Evolutionary conservation across 1,140 invertebrate genomes (phyloP), one percentile per base, ranked within the genome.

Genomic region (Pararge aegeria): DNA sequence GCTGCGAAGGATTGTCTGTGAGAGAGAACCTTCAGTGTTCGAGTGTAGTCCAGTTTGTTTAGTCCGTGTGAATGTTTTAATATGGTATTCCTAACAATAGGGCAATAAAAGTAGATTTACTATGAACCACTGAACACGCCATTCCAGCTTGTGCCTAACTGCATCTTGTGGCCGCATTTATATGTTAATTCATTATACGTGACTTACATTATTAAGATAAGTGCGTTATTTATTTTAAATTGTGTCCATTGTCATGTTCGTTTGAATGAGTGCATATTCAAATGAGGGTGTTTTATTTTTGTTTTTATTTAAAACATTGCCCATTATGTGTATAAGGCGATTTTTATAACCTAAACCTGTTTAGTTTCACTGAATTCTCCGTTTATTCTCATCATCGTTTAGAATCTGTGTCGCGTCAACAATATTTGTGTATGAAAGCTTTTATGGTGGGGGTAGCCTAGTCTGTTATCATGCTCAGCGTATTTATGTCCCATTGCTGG

Each of bases 51-150:
- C n/a, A n/a, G n/a, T n/a, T n/a, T n/a, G n/a, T n/a, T n/a, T n/a
- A n/a, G n/a, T 46, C 42, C 42, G 2, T 12, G 15, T 9, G 42
- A 46, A 46, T 20, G 19, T 20, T 20, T 18, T 20, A 20, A 20
- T 2, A 46, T 46, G 42, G 42, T 46, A 20, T 15, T 9, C 21
- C 30, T 44, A 50, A 62, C 53, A 62, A 62, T 64, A 54, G 55
- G 62, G 55, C 46, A 51, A 68, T 68, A 68, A 68, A 64, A 64
- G 50, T 65, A 48, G 61, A 65, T 68, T 56, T 68, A 65, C 53
- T 61, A 49, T 68, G 52, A 42, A 34, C 50, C 58, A 61, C 60
- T 60, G 59, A 59, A 68, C 58, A 68, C 49, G 55, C 57, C 61
- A 61, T 61, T 55, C 49, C 27, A 53, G 44, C 37, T 30, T 55